Percentiles rank a stretch among this genome's conserved stretches.
phyloP scores from a whole-genome alignment of 1,140 invertebrate species.

The Drosophila tropicalis region DNA sequence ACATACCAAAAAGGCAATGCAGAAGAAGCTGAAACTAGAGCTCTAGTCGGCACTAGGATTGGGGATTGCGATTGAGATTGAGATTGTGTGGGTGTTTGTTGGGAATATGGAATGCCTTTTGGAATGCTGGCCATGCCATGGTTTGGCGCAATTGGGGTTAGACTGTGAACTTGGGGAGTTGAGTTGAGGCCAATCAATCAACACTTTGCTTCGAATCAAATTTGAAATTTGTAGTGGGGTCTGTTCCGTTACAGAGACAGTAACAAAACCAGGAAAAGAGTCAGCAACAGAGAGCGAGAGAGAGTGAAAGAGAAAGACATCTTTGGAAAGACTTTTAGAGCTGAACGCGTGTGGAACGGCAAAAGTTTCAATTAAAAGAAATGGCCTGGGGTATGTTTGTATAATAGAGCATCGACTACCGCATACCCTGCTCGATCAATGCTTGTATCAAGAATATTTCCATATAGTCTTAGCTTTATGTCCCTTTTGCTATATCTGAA shows the following conservation, averaged over 20 bases:
- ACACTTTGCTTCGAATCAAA: constrained; percentile 7
- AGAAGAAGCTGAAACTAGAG: background rate
- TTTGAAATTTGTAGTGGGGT: constrained; percentile 1
- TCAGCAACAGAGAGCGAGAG: no score
- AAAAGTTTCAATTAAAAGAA: constrained; percentile 60
- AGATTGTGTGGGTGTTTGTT: background rate
- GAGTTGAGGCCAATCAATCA: constrained; percentile 9
- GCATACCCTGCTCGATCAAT: background rate
- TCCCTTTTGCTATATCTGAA: no score
- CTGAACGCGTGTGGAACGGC: constrained; percentile 58
- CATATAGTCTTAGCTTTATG: no score
- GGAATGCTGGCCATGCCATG: background rate
- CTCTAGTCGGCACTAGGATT: background rate
- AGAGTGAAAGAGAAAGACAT: background rate
- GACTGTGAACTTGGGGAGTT: background rate
- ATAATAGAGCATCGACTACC: background rate
- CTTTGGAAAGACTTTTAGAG: constrained; percentile 12
- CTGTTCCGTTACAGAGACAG: constrained; percentile 7
- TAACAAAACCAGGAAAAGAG: background rate
- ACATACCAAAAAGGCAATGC: constrained; percentile 2
- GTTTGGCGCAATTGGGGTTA: background rate
- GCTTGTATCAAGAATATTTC: no score
- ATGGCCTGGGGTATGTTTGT: background rate
- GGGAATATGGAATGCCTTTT: background rate
- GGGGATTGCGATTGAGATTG: background rate